A percentile compares a stretch with the other conserved stretches of the same genome.
Evolutionary conservation across 2,797 vertebrate genomes (phyloP).

Genomic region (Lacerta bilineata): DNA sequence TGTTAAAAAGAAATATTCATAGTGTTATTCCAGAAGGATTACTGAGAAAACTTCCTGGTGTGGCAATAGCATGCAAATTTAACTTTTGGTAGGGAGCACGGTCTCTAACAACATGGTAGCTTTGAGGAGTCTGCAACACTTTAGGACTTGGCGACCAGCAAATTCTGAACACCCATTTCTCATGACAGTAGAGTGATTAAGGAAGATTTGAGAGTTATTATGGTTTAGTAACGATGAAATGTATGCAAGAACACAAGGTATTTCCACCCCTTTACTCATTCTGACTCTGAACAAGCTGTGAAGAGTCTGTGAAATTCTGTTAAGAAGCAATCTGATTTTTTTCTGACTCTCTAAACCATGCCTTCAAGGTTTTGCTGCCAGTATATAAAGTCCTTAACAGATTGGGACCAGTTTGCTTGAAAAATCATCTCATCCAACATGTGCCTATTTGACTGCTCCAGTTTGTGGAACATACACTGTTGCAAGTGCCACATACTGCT

Average conservation of each 20-base stretch:
- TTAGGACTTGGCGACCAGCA: not conserved
- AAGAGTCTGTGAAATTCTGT: slow-evolving; percentile 6
- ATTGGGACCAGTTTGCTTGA: too few relatives aligned
- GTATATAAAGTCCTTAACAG: too few relatives aligned
- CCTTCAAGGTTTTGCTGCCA: too few relatives aligned
- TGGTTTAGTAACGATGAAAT: not conserved
- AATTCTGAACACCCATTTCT: not conserved
- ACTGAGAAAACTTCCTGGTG: not conserved
- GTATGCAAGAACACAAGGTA: not conserved
- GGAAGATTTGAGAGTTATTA: slow-evolving; percentile 9
- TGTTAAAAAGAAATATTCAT: not conserved
- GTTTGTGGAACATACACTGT: too few relatives aligned
- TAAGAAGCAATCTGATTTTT: not conserved
- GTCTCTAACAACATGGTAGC: not conserved
- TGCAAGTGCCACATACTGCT: too few relatives aligned
- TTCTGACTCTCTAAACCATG: not conserved
- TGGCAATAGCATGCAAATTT: not conserved
- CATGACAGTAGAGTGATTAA: not conserved
- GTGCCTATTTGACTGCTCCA: too few relatives aligned
- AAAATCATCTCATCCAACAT: too few relatives aligned
- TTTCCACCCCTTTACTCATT: not conserved
- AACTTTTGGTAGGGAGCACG: not conserved
- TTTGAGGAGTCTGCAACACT: not conserved
- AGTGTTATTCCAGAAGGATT: not conserved
- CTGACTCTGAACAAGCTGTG: not conserved